phyloP scores from a whole-genome alignment of 2,113 vertebrate species.

The Globicephala melas region DNA sequence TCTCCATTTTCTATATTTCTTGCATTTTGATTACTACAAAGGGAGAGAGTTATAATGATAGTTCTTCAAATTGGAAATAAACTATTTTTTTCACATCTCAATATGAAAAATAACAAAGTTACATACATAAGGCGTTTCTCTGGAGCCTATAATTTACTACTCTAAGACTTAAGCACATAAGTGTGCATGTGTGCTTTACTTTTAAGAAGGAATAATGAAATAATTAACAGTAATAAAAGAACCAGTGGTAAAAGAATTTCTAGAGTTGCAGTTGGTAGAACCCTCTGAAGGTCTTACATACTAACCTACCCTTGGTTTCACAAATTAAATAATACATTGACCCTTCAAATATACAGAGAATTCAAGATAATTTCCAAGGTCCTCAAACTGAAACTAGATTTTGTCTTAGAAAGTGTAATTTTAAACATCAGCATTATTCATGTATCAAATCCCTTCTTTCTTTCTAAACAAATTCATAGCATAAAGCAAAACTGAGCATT shows the following conservation, averaged over 20 bases:
- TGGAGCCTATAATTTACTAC: background rate
- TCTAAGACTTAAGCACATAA: background rate
- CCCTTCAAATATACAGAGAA: background rate
- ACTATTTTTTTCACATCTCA: background rate
- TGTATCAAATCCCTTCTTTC: background rate
- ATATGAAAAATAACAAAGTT: background rate
- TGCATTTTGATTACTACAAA: background rate
- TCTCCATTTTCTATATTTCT: background rate
- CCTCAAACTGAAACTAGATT: background rate
- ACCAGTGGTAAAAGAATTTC: background rate
- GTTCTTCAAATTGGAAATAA: background rate
- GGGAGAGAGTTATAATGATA: background rate
- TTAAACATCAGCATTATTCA: background rate
- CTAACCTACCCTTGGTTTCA: background rate
- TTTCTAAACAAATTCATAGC: background rate
- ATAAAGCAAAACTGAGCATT: background rate
- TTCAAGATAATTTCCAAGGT: background rate
- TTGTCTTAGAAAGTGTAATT: background rate
- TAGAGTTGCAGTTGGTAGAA: background rate
- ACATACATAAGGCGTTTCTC: background rate
- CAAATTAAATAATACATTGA: background rate
- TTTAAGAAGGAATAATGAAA: background rate
- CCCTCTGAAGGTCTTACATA: background rate
- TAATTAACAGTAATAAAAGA: background rate
- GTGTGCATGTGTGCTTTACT: background rate